These are phyloP conservation scores for Atrina japonica DNA, from an alignment of 2,888 invertebrate genomes.

Conservation along the genomic window DNA sequence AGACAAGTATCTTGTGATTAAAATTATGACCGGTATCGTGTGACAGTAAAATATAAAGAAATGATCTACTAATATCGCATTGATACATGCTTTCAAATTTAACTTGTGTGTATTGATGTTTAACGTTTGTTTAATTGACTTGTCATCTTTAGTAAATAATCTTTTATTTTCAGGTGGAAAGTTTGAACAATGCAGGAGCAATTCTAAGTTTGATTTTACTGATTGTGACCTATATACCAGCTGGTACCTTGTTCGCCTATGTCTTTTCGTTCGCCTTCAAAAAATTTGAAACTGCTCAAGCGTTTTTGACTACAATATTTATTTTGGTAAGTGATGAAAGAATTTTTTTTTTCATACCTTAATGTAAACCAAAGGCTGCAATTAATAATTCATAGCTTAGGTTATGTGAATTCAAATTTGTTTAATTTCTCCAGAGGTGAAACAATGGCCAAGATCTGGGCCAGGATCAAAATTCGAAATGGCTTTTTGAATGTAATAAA, in stretches of 20 bases:
- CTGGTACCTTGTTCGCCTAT: constrained; percentile 89
- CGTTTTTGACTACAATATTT: constrained; percentile 82
- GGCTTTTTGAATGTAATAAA: too few relatives aligned
- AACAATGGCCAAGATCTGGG: too few relatives aligned
- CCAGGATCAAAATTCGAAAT: too few relatives aligned
- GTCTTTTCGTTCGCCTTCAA: constrained; percentile 90
- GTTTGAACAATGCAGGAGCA: constrained; percentile 68
- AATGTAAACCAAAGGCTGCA: too few relatives aligned
- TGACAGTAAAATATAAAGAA: too few relatives aligned
- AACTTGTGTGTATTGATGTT: too few relatives aligned
- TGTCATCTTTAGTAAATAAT: too few relatives aligned
- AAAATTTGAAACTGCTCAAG: constrained; percentile 91
- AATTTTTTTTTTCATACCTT: background rate
- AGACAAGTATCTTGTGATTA: too few relatives aligned
- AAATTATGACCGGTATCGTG: too few relatives aligned
- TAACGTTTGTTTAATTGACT: too few relatives aligned
- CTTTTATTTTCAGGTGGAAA: constrained; percentile 61
- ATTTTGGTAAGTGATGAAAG: constrained; percentile 66
- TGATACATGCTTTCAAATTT: too few relatives aligned
- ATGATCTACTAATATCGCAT: too few relatives aligned
- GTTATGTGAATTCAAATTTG: background rate
- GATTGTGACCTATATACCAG: constrained; percentile 86
- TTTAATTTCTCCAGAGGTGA: background rate
- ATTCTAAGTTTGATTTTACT: constrained; percentile 67
- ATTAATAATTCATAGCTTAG: background rate